These are phyloP conservation scores for Polymixis flavicincta DNA, from an alignment of 2,888 invertebrate species.

Conservation along the genomic window DNA sequence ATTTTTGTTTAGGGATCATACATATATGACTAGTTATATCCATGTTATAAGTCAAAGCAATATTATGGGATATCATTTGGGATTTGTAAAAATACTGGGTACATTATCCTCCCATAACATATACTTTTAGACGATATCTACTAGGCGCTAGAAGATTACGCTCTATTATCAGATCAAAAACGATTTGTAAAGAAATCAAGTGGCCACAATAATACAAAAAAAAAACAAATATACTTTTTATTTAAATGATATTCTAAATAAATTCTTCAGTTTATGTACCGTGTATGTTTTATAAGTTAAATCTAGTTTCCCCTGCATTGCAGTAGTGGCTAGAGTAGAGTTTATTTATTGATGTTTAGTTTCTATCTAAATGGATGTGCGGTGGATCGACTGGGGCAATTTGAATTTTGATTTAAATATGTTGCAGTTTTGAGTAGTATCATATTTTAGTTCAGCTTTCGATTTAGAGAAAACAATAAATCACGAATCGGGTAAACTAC, in stretches of 20 bases:
- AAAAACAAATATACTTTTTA: neutral
- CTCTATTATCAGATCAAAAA: too few relatives aligned
- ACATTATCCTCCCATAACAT: too few relatives aligned
- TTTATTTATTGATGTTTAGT: conserved; percentile 33
- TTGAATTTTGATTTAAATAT: conserved; percentile 29
- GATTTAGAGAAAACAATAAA: neutral
- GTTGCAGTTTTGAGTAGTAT: neutral
- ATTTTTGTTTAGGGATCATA: too few relatives aligned
- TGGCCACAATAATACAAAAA: too few relatives aligned
- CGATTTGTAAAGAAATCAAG: too few relatives aligned
- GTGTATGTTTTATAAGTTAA: conserved; percentile 14
- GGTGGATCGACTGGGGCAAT: neutral
- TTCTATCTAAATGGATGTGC: neutral
- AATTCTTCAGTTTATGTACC: conserved; percentile 4
- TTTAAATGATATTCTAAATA: conserved; percentile 10
- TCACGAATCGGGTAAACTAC: too few relatives aligned
- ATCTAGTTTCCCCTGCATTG: conserved; percentile 51
- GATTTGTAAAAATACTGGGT: too few relatives aligned
- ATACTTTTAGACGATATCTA: too few relatives aligned
- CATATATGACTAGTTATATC: too few relatives aligned
- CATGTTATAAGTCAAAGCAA: too few relatives aligned
- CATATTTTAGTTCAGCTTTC: neutral
- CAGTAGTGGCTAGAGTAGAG: conserved; percentile 19
- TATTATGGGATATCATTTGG: too few relatives aligned
- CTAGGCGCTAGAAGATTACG: too few relatives aligned